These are phyloP conservation scores for Ophioderma brevispina DNA, from an alignment of 35 echinoderm and acorn worm species.

Conservation along the genomic window DNA sequence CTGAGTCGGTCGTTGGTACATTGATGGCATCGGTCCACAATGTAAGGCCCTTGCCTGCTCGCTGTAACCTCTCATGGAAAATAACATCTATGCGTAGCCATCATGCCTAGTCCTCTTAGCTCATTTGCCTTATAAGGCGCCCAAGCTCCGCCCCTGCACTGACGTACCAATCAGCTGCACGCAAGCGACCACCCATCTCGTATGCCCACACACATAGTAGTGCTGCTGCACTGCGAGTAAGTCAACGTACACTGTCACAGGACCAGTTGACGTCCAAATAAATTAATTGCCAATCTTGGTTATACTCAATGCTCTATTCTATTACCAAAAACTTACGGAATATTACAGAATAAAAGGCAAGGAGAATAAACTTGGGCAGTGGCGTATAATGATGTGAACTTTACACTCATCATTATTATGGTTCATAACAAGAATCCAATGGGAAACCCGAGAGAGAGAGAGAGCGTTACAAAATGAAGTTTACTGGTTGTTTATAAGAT, in stretches of 20 bases:
- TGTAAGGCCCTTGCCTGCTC: constrained; percentile 38
- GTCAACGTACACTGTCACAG: constrained; percentile 23
- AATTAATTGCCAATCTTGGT: constrained; percentile 62
- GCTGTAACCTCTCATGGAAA: constrained; percentile 23
- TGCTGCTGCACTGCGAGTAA: not conserved
- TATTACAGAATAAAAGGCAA: not conserved
- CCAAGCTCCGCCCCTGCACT: constrained; percentile 16
- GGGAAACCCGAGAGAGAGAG: not conserved
- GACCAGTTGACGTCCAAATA: constrained; percentile 63
- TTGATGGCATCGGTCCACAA: constrained; percentile 78
- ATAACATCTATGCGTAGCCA: constrained; percentile 30
- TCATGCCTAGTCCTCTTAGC: constrained; percentile 1
- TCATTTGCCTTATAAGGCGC: constrained; percentile 27
- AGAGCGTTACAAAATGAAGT: not conserved
- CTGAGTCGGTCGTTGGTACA: constrained; percentile 78
- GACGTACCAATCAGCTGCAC: constrained; percentile 47
- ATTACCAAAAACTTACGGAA: constrained; percentile 12
- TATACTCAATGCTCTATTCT: constrained; percentile 38
- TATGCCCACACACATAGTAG: constrained; percentile 56
- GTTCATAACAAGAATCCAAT: too few species aligned
- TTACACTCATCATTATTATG: too few species aligned
- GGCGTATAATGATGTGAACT: not conserved
- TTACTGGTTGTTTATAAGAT: not conserved
- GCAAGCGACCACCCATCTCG: constrained; percentile 58
- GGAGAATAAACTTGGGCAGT: not conserved